These are phyloP conservation scores for Eulithis testata DNA, from an alignment of 2,888 invertebrate genomes.

Conservation along the genomic window DNA sequence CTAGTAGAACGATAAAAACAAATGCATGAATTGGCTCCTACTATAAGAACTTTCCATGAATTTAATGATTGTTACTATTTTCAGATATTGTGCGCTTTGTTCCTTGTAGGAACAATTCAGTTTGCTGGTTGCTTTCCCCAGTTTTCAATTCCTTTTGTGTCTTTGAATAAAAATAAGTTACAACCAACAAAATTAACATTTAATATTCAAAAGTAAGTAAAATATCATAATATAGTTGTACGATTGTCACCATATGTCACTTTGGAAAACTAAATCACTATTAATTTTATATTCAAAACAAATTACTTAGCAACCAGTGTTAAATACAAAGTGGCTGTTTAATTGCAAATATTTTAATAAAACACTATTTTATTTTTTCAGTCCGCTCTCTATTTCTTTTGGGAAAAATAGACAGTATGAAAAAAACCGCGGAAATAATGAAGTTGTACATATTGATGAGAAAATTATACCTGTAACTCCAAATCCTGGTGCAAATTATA, in stretches of 20 bases:
- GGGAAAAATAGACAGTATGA: constrained; percentile 12
- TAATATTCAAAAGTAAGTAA: constrained; percentile 25
- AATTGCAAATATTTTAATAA: no score
- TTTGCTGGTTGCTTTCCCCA: constrained; percentile 20
- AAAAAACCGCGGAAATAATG: constrained; percentile 8
- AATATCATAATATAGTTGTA: no score
- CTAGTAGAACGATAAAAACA: neutral
- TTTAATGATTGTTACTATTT: constrained; percentile 1
- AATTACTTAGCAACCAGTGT: no score
- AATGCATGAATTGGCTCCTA: no score
- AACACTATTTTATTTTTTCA: constrained; percentile 10
- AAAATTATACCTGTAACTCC: constrained; percentile 27
- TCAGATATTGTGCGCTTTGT: constrained; percentile 17
- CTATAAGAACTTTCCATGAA: neutral
- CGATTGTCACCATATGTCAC: no score
- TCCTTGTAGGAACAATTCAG: constrained; percentile 4
- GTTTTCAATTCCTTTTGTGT: constrained; percentile 24
- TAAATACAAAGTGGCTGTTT: no score
- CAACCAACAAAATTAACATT: constrained; percentile 11
- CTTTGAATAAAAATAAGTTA: constrained; percentile 16
- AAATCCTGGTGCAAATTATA: constrained; percentile 6
- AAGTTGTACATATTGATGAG: constrained; percentile 12
- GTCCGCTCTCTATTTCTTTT: constrained; percentile 15
- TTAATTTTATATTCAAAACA: no score
- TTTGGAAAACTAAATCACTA: no score